Evolutionary conservation across 2,113 vertebrate species (phyloP).

Genomic region (Synodontis membranacea): DNA sequence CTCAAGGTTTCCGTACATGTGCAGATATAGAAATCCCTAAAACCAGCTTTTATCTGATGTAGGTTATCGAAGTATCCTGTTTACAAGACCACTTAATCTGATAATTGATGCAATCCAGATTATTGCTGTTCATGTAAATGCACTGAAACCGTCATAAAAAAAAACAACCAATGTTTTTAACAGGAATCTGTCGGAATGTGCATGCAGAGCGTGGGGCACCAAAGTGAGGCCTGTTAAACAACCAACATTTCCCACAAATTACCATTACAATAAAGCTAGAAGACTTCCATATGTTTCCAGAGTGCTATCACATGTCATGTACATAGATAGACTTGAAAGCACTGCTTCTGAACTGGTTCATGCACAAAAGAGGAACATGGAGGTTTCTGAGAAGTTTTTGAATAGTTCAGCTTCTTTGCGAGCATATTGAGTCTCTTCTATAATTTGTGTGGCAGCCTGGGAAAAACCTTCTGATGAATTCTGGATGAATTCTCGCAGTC

Average conservation of each 20-base stretch:
- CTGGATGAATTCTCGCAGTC: not conserved
- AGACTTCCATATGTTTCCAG: slow-evolving; percentile 61
- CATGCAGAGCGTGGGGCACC: slow-evolving; percentile 57
- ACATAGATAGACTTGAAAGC: slow-evolving; percentile 38
- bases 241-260: slow-evolving; percentile 56
- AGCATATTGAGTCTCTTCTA: not conserved
- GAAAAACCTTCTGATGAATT: not conserved
- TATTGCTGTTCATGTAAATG: not conserved
- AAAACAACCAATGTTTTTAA: slow-evolving; percentile 33
- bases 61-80: not conserved
- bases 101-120: slow-evolving; percentile 4
- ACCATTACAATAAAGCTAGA: slow-evolving; percentile 51
- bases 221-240: slow-evolving; percentile 57
- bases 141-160: slow-evolving; percentile 46
- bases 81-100: not conserved
- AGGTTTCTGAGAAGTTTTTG: not conserved
- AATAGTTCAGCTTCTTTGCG: not conserved
- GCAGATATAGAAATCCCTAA: not conserved
- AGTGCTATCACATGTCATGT: slow-evolving; percentile 51
- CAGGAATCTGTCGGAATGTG: slow-evolving; percentile 52
- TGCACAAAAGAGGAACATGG: slow-evolving; percentile 11
- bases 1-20: not conserved
- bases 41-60: not conserved
- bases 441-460: not conserved
- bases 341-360: slow-evolving; percentile 43